A percentile compares a stretch with the other conserved stretches of the same genome.
These are phyloP conservation scores for Dermolepida albohirtum DNA, from an alignment of 2,888 invertebrate genomes.

Conservation along the genomic window DNA sequence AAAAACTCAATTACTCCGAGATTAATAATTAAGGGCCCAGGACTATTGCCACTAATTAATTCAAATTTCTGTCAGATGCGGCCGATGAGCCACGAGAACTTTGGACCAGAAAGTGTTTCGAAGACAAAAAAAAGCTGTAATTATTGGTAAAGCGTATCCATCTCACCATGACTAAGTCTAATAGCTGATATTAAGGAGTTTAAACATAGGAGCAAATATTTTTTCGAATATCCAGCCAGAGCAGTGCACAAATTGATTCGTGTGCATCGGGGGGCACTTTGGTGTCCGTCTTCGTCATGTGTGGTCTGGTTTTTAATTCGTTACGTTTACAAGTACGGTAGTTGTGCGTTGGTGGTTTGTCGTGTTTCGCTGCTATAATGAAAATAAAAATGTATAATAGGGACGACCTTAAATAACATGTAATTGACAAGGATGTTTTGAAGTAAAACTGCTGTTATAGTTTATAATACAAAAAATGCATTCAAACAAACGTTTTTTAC, in stretches of 20 bases:
- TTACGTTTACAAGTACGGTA: conserved; percentile 17
- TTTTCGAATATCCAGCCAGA: conserved; percentile 27
- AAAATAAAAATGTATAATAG: background rate
- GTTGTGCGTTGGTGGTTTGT: conserved; percentile 22
- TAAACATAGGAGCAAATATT: conserved; percentile 42
- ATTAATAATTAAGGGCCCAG: conserved; percentile 30
- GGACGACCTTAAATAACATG: no score
- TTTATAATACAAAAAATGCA: no score
- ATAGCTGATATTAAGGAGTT: conserved; percentile 41
- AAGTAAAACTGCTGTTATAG: no score
- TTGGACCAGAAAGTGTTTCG: conserved; percentile 2
- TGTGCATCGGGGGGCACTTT: conserved; percentile 19
- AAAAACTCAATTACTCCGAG: conserved; percentile 25
- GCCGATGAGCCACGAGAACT: conserved; percentile 7
- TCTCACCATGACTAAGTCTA: conserved; percentile 41
- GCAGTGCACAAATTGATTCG: conserved; percentile 38
- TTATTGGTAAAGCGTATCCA: conserved; percentile 36
- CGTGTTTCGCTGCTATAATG: conserved; percentile 4
- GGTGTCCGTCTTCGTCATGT: conserved; percentile 34
- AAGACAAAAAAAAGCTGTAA: conserved; percentile 35
- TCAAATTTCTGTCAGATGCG: conserved; percentile 41
- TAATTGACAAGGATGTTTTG: no score
- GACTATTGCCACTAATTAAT: conserved; percentile 36
- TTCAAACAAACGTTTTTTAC: no score
- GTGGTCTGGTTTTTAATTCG: conserved; percentile 39